Conservation (phyloP, 2,888 invertebrate species). For the Chrysolina haemoptera region DNA sequence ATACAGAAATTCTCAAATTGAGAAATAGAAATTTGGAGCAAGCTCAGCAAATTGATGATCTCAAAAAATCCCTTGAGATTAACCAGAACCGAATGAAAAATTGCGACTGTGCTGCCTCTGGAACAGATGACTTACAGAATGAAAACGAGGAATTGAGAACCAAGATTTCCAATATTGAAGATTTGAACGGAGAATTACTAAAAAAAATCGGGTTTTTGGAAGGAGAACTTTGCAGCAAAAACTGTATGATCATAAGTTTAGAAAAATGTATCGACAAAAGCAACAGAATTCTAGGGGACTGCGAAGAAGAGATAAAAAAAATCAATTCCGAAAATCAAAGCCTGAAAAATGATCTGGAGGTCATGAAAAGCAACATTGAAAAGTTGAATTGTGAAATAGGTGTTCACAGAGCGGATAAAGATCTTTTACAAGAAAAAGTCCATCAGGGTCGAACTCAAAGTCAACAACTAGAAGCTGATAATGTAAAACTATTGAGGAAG, state of each 20-base stretch:
- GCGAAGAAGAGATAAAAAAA: constrained; percentile 42
- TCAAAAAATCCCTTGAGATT: not conserved
- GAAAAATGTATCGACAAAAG: constrained; percentile 47
- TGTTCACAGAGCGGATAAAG: constrained; percentile 30
- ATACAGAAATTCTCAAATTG: constrained; percentile 7
- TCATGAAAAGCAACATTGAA: constrained; percentile 9
- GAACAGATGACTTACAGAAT: constrained; percentile 16
- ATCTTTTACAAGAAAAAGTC: constrained; percentile 28
- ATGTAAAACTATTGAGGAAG: constrained; percentile 23
- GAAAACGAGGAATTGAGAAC: constrained; percentile 17
- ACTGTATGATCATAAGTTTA: constrained; percentile 38
- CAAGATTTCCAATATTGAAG: constrained; percentile 24
- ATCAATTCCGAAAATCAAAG: constrained; percentile 34
- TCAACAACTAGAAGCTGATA: constrained; percentile 29
- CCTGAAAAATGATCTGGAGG: constrained; percentile 34
- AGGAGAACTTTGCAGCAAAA: constrained; percentile 33
- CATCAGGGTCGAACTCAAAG: constrained; percentile 17
- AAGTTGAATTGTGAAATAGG: constrained; percentile 25
- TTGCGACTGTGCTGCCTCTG: constrained; percentile 12
- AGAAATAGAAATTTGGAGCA: constrained; percentile 8
- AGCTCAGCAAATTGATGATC: constrained; percentile 11
- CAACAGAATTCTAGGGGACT: constrained; percentile 43
- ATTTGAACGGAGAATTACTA: constrained; percentile 1
- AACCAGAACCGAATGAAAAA: constrained; percentile 1
- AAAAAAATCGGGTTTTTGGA: constrained; percentile 22